These are phyloP conservation scores for Tetheella fluctuosa DNA, from an alignment of 2,888 invertebrate genomes.

Conservation along the genomic window DNA sequence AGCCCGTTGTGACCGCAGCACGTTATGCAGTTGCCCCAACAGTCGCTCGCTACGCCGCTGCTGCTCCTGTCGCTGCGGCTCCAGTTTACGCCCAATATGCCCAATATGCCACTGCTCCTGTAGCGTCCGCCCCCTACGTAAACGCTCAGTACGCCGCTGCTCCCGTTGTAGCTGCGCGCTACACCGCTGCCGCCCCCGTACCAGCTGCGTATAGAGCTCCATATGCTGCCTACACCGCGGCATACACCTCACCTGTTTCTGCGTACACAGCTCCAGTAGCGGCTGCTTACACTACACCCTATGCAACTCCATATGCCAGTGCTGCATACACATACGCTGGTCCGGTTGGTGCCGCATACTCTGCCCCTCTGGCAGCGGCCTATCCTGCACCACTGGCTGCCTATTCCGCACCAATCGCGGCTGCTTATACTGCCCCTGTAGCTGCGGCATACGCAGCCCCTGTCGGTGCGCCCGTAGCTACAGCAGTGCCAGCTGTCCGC, in stretches of 20 bases:
- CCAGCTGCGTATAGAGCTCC: constrained; percentile 33
- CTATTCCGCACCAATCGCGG: constrained; percentile 36
- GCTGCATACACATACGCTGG: constrained; percentile 38
- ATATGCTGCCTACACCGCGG: constrained; percentile 29
- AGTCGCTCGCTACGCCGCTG: constrained; percentile 78
- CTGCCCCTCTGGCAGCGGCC: constrained; percentile 32
- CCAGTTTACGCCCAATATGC: constrained; percentile 32
- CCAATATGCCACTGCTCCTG: constrained; percentile 40
- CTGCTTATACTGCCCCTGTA: constrained; percentile 23
- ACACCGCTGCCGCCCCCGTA: constrained; percentile 41
- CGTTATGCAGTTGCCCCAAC: constrained; percentile 82
- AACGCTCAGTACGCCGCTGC: constrained; percentile 40
- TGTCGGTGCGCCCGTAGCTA: constrained; percentile 39
- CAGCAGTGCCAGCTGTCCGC: constrained; percentile 77
- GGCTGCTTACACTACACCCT: constrained; percentile 26
- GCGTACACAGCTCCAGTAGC: constrained; percentile 23
- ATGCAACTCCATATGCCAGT: constrained; percentile 22
- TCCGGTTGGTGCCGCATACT: constrained; percentile 28
- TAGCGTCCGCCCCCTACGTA: constrained; percentile 32
- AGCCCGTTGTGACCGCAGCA: constrained; percentile 36
- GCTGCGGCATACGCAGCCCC: constrained; percentile 37
- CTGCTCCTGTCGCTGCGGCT: constrained; percentile 27
- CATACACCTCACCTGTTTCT: constrained; percentile 21
- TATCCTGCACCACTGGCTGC: constrained; percentile 36
- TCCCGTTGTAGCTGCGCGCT: constrained; percentile 47